Evolutionary conservation across 2,797 vertebrate genomes (phyloP), one percentile per base, ranked within the genome.

Genomic region (Molothrus ater): DNA sequence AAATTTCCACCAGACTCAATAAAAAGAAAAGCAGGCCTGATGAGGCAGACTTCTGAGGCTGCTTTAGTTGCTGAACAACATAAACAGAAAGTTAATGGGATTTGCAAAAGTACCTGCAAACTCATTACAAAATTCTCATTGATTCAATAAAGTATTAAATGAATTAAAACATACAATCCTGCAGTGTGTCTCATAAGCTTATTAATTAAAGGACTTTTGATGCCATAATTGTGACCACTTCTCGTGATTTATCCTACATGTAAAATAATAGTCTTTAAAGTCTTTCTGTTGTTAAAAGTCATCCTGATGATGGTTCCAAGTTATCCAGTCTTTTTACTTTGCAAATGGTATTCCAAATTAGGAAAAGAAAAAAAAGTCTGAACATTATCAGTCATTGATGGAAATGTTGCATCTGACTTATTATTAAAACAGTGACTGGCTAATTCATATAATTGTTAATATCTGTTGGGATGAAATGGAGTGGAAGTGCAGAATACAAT

Each of bases 1-100:
- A 88, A 75, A 91, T 90, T 93, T 91, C 80, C 66, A 88, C 73
- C 26, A 88, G 60, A 59, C 56, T 60, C 86, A 64, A 31, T 60
- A 70, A 81, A 88, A 88, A 83, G 56, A 81, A 95, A 90, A 86
- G 48, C 36, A 94, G 34, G 19, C 25, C 32, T 53, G 63, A 90
- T 57, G 24, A 10, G 38, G 20, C 34, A 95, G 68, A 88, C 50
- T 66, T 94, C 34, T 10, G 11, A 64, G 38, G 56, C 34, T 87
- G 74, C 50, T 81, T 93, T 65, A 53, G 36, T 19, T 79, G 66
- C 38, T 82, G 51, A 92, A 80, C 13, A 74, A 69, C 2, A 3
- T 50, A 88, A 87, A 76, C 36, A 89, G 48, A 90, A 86, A 80
- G 61, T 64, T 26, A 80, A 76, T 56, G 31, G 53, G 14, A 92